Conservation (phyloP, 1,140 invertebrate species). For the Homarus americanus region DNA sequence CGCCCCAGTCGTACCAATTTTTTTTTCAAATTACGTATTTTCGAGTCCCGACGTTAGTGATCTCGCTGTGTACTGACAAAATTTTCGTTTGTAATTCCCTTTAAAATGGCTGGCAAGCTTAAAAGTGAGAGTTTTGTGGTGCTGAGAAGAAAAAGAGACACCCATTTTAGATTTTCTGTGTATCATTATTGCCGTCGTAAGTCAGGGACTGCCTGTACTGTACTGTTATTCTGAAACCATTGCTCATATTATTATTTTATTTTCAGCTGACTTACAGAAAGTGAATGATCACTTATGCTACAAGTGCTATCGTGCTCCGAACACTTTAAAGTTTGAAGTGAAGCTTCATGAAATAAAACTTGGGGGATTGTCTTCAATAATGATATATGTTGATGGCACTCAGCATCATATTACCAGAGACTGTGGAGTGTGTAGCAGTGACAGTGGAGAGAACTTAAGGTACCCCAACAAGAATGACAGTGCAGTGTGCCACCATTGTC, state of each 20-base stretch:
- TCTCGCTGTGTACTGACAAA: too few species aligned
- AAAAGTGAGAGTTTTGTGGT: too few species aligned
- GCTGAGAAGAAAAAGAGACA: too few species aligned
- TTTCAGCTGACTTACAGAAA: conserved; percentile 47
- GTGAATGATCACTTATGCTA: conserved; percentile 16
- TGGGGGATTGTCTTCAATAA: conserved; percentile 36
- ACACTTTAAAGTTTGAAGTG: background rate
- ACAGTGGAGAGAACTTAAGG: background rate
- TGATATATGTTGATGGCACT: conserved; percentile 44
- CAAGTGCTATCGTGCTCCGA: conserved; percentile 37
- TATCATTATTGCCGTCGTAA: too few species aligned
- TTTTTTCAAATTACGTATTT: too few species aligned
- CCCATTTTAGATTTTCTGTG: too few species aligned
- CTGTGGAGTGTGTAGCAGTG: conserved; percentile 30
- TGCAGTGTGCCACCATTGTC: conserved; percentile 44
- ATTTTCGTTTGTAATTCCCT: too few species aligned
- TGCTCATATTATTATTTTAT: background rate
- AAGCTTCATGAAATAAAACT: conserved; percentile 29
- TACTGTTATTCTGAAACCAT: background rate
- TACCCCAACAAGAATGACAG: background rate
- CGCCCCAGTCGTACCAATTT: too few species aligned
- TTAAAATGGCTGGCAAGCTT: too few species aligned
- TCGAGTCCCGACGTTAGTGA: too few species aligned
- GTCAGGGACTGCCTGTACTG: too few species aligned
- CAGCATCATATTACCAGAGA: conserved; percentile 9